These are phyloP conservation scores for Psammodynastes pulverulentus DNA, from an alignment of 2,113 vertebrate species.

Conservation along the genomic window DNA sequence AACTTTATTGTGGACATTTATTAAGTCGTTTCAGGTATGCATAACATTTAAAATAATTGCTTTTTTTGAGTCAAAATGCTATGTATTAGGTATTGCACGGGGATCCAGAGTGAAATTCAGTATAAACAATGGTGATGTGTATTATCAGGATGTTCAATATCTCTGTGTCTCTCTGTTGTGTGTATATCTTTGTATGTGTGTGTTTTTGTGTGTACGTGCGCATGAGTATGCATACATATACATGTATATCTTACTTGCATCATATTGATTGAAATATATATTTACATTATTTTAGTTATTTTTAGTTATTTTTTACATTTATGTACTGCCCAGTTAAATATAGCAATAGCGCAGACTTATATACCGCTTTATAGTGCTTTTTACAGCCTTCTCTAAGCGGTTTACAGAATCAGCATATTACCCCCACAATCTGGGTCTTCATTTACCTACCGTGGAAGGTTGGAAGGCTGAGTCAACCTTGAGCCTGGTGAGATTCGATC, in stretches of 20 bases:
- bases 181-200: background rate
- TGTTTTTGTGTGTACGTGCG: background rate
- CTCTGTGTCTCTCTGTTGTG: background rate
- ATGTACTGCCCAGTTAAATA: background rate
- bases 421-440: too few species aligned
- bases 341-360: too few species aligned
- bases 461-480: too few species aligned
- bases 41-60: background rate
- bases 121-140: background rate
- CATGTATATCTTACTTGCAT: background rate
- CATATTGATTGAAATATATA: background rate
- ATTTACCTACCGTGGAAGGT: too few species aligned
- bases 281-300: background rate
- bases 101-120: background rate
- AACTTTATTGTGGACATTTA: slow-evolving; percentile 96
- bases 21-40: slow-evolving; percentile 97
- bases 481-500: too few species aligned
- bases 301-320: background rate
- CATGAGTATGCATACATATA: background rate
- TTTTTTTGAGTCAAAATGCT: background rate
- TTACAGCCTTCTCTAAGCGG: too few species aligned
- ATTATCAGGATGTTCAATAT: background rate
- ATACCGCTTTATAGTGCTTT: too few species aligned
- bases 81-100: background rate
- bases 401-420: too few species aligned